Percentiles rank a stretch among this genome's conserved stretches.
phyloP scores from a whole-genome alignment of 2,797 vertebrate genomes.

The Schizopygopsis pylzovi region DNA sequence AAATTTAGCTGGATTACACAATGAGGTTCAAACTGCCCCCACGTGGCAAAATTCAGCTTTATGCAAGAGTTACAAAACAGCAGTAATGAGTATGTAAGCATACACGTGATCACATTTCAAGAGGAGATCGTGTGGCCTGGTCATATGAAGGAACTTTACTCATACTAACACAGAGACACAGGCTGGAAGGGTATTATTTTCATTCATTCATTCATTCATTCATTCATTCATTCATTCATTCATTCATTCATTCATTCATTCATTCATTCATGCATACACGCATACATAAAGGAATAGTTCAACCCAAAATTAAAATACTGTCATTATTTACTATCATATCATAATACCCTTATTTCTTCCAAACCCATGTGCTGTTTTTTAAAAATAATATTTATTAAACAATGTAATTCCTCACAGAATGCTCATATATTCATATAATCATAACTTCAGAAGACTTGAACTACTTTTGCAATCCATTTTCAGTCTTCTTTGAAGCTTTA shows the following conservation, averaged over 20 bases:
- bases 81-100: background rate
- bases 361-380: background rate
- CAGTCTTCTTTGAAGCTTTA: background rate
- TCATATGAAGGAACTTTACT: background rate
- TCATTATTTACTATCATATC: background rate
- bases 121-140: background rate
- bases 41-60: constrained; percentile 38
- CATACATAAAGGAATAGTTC: background rate
- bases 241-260: no score
- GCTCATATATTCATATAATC: background rate
- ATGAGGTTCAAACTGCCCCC: constrained; percentile 20
- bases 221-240: no score
- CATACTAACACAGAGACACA: background rate
- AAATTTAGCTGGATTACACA: background rate
- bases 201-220: no score
- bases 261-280: no score
- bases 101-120: background rate
- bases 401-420: background rate
- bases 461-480: background rate
- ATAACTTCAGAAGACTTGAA: background rate
- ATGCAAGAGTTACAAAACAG: constrained; percentile 52
- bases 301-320: background rate
- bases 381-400: background rate
- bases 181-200: background rate
- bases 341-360: background rate